phyloP scores from a whole-genome alignment of 2,797 vertebrate genomes.

The Antrozous pallidus region DNA sequence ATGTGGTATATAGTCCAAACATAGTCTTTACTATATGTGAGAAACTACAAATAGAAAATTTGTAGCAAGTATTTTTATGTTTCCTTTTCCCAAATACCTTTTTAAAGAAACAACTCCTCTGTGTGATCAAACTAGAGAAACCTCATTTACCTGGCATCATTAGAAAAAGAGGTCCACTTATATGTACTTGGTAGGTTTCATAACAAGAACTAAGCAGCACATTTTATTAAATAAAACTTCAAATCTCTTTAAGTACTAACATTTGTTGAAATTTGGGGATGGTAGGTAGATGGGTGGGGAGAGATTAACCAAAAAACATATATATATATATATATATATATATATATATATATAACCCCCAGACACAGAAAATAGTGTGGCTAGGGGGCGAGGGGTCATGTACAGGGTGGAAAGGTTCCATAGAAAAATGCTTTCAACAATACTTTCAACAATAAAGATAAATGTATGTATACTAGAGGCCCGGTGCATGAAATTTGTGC shows the following conservation, averaged over 20 bases:
- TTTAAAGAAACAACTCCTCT: constrained; percentile 24
- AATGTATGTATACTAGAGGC: too few relatives aligned
- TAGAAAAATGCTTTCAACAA: too few relatives aligned
- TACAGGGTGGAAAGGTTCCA: too few relatives aligned
- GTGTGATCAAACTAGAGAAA: not conserved
- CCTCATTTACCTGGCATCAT: not conserved
- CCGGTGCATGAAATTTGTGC: too few relatives aligned
- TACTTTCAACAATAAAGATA: too few relatives aligned
- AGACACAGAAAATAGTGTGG: too few relatives aligned
- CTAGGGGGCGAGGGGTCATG: too few relatives aligned
- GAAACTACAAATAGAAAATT: not conserved
- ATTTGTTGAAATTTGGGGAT: not conserved
- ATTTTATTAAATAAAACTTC: not conserved
- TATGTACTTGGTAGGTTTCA: not conserved
- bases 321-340: too few relatives aligned
- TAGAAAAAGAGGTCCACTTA: not conserved
- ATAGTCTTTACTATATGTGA: not conserved
- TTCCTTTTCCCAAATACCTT: not conserved
- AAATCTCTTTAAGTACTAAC: not conserved
- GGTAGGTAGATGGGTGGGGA: too few relatives aligned
- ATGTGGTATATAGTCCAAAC: not conserved
- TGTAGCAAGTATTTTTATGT: constrained; percentile 13
- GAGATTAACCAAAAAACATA: too few relatives aligned
- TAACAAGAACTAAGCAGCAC: not conserved
- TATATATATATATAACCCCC: too few relatives aligned